Conservation (phyloP, 2,113 vertebrate species). For the Sinocyclocheilus rhinocerous region DNA sequence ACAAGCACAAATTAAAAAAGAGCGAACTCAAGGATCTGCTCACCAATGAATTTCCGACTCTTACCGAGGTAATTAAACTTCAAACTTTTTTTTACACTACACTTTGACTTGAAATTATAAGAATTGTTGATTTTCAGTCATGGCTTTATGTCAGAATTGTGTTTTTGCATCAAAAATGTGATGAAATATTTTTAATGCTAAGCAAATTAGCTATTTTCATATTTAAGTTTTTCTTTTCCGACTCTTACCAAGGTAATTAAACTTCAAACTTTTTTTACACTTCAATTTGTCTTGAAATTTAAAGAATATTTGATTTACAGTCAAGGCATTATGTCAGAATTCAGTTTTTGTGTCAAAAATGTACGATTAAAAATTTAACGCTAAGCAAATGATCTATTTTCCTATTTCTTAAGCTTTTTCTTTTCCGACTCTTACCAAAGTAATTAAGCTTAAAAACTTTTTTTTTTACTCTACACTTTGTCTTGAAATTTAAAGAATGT, state of each 20-base stretch:
- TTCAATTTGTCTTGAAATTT: neutral
- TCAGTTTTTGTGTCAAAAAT: neutral
- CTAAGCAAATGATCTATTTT: neutral
- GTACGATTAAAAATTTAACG: too few species aligned
- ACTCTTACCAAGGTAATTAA: slow-evolving; percentile 74
- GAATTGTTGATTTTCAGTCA: neutral
- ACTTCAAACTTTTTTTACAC: neutral
- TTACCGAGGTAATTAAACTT: slow-evolving; percentile 71
- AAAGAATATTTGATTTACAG: neutral
- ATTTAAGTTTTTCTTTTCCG: slow-evolving; percentile 56
- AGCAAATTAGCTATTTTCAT: too few species aligned
- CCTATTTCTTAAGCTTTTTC: too few species aligned
- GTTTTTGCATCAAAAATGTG: too few species aligned
- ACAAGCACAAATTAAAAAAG: slow-evolving; percentile 87
- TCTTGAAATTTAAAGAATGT: too few species aligned
- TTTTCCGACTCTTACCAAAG: too few species aligned
- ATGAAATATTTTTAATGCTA: too few species aligned
- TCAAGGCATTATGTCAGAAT: neutral
- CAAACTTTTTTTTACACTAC: neutral
- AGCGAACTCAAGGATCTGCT: slow-evolving; percentile 85
- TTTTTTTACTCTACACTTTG: too few species aligned
- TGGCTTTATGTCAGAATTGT: neutral
- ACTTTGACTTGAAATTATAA: neutral
- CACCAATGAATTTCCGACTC: slow-evolving; percentile 77
- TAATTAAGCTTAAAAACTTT: too few species aligned